Conservation (phyloP, 2,888 invertebrate species). For the Drosophila nr. perissopoda region DNA sequence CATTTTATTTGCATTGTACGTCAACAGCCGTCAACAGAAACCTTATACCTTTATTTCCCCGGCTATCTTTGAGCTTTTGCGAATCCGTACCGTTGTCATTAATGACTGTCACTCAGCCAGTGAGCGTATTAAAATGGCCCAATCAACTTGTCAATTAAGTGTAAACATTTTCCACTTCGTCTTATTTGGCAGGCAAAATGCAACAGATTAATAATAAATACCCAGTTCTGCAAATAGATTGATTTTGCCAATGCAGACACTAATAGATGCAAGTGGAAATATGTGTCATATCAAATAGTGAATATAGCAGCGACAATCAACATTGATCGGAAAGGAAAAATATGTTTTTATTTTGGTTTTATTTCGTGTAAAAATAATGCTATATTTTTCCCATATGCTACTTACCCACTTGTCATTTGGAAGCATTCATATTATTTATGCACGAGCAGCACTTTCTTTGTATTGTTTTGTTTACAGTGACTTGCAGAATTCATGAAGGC, state of each 20-base stretch:
- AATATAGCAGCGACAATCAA: not conserved
- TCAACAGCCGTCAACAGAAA: not conserved
- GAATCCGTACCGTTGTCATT: constrained; percentile 6
- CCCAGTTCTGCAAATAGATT: not conserved
- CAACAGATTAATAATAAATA: constrained; percentile 4
- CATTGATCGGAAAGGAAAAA: not conserved
- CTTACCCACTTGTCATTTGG: not conserved
- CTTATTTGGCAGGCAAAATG: not conserved
- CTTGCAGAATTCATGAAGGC: not conserved
- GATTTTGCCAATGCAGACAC: not conserved
- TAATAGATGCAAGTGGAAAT: not conserved
- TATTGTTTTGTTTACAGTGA: constrained; percentile 3
- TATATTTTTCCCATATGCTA: not conserved
- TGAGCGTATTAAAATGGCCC: constrained; percentile 1
- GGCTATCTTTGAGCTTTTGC: not conserved
- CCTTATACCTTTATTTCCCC: not conserved
- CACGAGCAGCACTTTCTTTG: not conserved
- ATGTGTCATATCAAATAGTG: not conserved
- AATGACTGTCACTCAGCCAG: constrained; percentile 5
- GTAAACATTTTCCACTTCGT: not conserved
- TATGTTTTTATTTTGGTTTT: not conserved
- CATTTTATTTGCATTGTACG: constrained; percentile 8
- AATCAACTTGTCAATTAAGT: constrained; percentile 13
- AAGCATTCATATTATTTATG: not conserved
- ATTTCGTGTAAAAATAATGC: not conserved